Percentiles rank a stretch among this genome's conserved stretches.
These are phyloP conservation scores for Mimumesa dahlbomi DNA, from an alignment of 2,888 invertebrate genomes.

Conservation along the genomic window DNA sequence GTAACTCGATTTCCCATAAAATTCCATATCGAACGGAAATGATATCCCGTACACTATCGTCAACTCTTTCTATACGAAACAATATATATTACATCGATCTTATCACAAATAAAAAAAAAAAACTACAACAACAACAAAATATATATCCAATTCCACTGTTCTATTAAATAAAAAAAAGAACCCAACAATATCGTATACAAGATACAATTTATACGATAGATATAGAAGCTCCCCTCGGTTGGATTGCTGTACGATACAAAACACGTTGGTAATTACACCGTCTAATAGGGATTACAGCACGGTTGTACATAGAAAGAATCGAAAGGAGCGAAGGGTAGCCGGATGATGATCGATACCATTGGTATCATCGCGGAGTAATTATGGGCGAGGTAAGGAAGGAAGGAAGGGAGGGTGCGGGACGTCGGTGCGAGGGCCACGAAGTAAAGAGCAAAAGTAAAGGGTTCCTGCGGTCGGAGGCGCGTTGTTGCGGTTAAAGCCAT, in stretches of 20 bases:
- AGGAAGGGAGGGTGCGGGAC: constrained; percentile 12
- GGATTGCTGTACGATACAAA: no score
- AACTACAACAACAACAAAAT: no score
- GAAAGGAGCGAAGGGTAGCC: constrained; percentile 49
- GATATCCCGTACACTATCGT: no score
- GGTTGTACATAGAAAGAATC: constrained; percentile 55
- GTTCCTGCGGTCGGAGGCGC: constrained; percentile 76
- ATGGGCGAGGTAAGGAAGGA: constrained; percentile 57
- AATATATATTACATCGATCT: no score
- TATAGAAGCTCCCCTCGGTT: no score
- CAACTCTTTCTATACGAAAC: no score
- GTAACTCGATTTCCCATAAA: constrained; percentile 23
- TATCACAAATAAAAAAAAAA: no score
- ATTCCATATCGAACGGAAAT: constrained; percentile 7
- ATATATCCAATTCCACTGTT: no score
- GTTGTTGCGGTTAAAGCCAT: constrained; percentile 78
- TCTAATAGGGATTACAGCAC: constrained; percentile 58
- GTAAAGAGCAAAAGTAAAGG: constrained; percentile 73
- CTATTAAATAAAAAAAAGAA: no score
- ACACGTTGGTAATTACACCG: constrained; percentile 64
- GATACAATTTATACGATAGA: no score
- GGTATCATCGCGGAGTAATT: constrained; percentile 72
- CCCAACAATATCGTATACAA: no score
- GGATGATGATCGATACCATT: constrained; percentile 70
- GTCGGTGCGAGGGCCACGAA: constrained; percentile 53